Base-by-base conservation (phyloP, 2,113 vertebrate species). In the Anser cygnoides region DNA sequence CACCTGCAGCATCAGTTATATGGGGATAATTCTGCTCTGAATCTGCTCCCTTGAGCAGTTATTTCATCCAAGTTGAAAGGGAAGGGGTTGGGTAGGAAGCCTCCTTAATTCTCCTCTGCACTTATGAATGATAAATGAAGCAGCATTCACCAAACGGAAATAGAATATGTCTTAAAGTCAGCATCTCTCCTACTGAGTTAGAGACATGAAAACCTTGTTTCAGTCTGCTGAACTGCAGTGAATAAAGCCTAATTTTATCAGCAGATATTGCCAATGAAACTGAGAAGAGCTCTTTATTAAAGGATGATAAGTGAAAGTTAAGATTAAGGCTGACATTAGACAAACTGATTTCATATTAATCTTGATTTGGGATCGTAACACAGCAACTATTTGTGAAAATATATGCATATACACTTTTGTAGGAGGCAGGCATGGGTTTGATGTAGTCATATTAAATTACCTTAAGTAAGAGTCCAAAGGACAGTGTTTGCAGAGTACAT, bases 351-450 rank as follows among this genome's bases (percentile, higher is more conserved):
- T 92, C 35, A n/a, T 65, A 68, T 78, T 84, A 58, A 73, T 84
- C 80, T 94, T 90, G 33, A 90, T 93, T 90, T 83, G 26, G 44
- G 57, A 91, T 87, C 63, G 74, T 19, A 85, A 52, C 50, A 74
- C 46, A 49, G 63, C 61, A 76, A 55, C 19, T 66, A 25, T 74
- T 84, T 93, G 41, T 75, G 29, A 44, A 82, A 84, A 81, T 77
- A 39, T 9, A 65, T 26, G 17, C 35, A 49, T 22, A 59, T 41
- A 75, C 26, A 58, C 44, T 75, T 80, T 85, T 74, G 66, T 50
- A 70, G 63, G 52, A 93, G 75, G 73, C 63, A 65, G 68, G 84
- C 18, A 50, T 3, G 0, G 25, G 28, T n/a, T 33, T 63, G 88
- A 46, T 29, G 37, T 26, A 70, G 74, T 93, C 73, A 59, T 77